Evolutionary conservation across 2,113 vertebrate species (phyloP), one percentile per base, ranked within the genome.

Genomic region (Ailurus styani): DNA sequence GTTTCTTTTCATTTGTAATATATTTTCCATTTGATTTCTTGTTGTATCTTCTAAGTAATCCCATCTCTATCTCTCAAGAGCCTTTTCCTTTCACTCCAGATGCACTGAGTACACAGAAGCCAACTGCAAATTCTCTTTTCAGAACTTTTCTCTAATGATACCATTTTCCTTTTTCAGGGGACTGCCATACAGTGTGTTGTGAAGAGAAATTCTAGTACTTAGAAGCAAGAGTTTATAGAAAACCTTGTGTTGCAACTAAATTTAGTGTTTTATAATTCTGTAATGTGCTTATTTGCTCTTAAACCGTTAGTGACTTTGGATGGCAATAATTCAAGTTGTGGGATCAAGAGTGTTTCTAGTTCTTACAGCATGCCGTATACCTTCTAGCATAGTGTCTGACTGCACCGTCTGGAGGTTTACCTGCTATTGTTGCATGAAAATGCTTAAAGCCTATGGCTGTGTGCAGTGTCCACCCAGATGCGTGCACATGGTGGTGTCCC

Each of bases 1-100:
- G 84, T 90, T 86, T 64, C 54, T 83, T 73, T 21, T 95, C n/a
- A 50, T 62, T 90, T 91, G 25, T 70, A 42, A 57, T 79, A 4
- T 55, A 27, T 73, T 93, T 96, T 93, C 64, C 25, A 29, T 94
- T 95, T 79, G 31, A 45, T 82, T 93, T 97, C 37, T 92, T 78
- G 20, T 45, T 87, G 23, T 77, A 66, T 78, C 29, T 87, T 85
- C 23, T 87, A 37, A 78, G 34, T 87, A 31, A 87, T 90, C 62
- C 87, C 50, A 37, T 68, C 42, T 93, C 40, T 87, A 18, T 87
- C 54, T 90, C 45, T 92, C 13, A 70, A 66, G 34, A 94, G 13
- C n/a, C 37, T 77, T 91, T 70, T 60, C 47, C 40, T 78, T 91
- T 83, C n/a, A 15, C 25, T 78, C 17, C 42, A 77, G 40, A 77